Evolutionary conservation across 2,797 vertebrate species (phyloP), one percentile per base, ranked within the genome.

Genomic region (Chelidonichthys spinosus): DNA sequence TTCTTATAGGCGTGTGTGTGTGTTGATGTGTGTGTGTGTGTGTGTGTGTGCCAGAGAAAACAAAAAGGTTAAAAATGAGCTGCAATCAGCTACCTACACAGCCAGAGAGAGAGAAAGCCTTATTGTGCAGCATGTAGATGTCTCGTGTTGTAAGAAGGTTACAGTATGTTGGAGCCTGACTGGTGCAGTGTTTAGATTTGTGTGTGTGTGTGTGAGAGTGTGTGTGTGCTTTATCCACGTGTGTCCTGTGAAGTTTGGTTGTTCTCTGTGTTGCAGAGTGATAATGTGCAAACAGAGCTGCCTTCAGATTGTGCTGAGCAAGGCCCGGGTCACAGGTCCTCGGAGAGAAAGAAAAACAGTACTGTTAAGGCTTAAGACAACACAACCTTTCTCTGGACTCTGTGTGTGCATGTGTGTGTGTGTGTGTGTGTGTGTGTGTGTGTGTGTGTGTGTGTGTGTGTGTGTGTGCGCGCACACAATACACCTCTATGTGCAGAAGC

Each of bases 361-460:
- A 6, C 82, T 66, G 85, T 66, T 84, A 82, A 85, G 78, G 85
- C 82, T 81, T 78, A 80, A 90, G 82, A 89, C 91, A 91, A 89
- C 90, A 89, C 81, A 64, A 74, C 67, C 87, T 82, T 78, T 84
- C 83, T 90, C 46, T 79, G 44, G 79, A 78, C 74, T 18, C 58
- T 64, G 83, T 43, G 76, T 60, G 72, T 75, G 73, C 56, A 46
- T 3, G 15, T 9, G 46, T n/a, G 46, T n/a, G 17, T n/a, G 44
- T 47, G 44, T 47, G 44, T 47, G 44, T 47, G 44, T 42, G 40
- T 42, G 10, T 11, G 40, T 42, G 40, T 10, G 8, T 42, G 40
- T 42, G 40, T 42, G 40, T 42, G 40, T 11, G 40, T 44, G 43
- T 15, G 43, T 44, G 43, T 44, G 43, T 44, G 43, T 44, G 49